Conservation (phyloP, 2,797 vertebrate genomes). For the Mionectes olivaceus region DNA sequence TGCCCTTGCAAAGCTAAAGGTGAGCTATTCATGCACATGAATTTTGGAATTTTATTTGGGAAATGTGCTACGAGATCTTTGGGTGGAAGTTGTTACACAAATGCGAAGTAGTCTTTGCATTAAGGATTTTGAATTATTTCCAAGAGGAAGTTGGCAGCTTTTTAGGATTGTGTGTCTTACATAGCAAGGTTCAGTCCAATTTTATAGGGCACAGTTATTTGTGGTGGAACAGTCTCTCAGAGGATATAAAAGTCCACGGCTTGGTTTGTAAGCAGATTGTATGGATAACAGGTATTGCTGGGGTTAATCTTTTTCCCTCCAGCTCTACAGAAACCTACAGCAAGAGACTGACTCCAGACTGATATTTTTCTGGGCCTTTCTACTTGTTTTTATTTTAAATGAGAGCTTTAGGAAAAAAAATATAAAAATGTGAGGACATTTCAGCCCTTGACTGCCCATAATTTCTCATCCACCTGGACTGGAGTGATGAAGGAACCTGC, state of each 20-base stretch:
- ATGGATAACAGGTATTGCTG: background rate
- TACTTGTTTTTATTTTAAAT: background rate
- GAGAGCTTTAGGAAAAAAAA: rapidly evolving
- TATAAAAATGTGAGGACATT: background rate
- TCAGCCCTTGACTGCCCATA: background rate
- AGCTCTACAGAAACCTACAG: background rate
- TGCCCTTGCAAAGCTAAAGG: slow-evolving; percentile 43
- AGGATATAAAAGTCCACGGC: rapidly evolving
- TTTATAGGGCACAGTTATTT: background rate
- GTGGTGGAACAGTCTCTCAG: background rate
- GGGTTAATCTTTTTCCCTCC: background rate
- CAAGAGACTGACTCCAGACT: background rate
- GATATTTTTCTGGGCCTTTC: background rate
- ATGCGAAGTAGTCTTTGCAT: background rate
- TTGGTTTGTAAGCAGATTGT: background rate
- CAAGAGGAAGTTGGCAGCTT: background rate
- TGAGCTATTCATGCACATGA: background rate
- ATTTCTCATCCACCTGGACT: background rate
- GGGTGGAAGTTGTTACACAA: background rate
- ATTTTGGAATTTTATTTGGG: slow-evolving; percentile 8
- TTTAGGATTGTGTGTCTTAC: background rate
- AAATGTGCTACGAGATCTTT: background rate
- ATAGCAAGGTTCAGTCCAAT: background rate
- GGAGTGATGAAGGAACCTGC: background rate
- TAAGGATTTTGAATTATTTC: background rate